A percentile compares a stretch with the other conserved stretches of the same genome.
Evolutionary conservation across 2,888 invertebrate genomes (phyloP).

Genomic region (Orthosia cruda): DNA sequence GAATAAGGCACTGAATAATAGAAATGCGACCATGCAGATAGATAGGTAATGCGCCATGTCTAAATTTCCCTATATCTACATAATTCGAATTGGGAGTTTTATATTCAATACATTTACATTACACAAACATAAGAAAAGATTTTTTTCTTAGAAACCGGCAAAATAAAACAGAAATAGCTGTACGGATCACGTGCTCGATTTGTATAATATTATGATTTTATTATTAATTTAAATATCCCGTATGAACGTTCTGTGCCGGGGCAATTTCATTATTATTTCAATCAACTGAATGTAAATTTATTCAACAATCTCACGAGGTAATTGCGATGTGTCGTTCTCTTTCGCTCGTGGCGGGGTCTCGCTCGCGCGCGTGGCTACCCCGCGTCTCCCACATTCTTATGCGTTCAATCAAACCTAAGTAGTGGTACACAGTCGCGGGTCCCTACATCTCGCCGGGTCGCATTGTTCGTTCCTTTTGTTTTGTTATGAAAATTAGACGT

Average conservation of each 20-base stretch:
- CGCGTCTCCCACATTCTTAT: slow-evolving; percentile 89
- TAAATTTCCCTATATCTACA: not conserved
- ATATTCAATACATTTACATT: slow-evolving; percentile 75
- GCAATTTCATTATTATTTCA: slow-evolving; percentile 92
- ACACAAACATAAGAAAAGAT: slow-evolving; percentile 77
- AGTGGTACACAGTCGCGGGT: slow-evolving; percentile 76
- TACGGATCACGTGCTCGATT: slow-evolving; percentile 80
- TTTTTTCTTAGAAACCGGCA: slow-evolving; percentile 74
- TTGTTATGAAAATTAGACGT: slow-evolving; percentile 83
- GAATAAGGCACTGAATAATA: not conserved
- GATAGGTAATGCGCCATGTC: slow-evolving; percentile 1
- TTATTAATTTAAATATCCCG: slow-evolving; percentile 91
- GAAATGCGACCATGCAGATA: slow-evolving; percentile 1
- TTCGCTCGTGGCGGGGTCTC: slow-evolving; percentile 72
- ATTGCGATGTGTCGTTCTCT: slow-evolving; percentile 86
- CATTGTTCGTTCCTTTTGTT: slow-evolving; percentile 85
- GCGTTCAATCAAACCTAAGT: slow-evolving; percentile 90
- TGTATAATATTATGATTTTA: slow-evolving; percentile 90
- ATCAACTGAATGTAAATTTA: slow-evolving; percentile 92
- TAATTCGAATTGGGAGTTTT: slow-evolving; percentile 7
- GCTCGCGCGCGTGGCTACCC: slow-evolving; percentile 75
- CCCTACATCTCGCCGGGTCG: slow-evolving; percentile 77
- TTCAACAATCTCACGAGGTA: slow-evolving; percentile 92
- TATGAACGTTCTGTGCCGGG: slow-evolving; percentile 88
- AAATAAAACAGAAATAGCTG: slow-evolving; percentile 87